Conservation (phyloP, 2,113 vertebrate genomes). For the Chlorodrepanis virens region DNA sequence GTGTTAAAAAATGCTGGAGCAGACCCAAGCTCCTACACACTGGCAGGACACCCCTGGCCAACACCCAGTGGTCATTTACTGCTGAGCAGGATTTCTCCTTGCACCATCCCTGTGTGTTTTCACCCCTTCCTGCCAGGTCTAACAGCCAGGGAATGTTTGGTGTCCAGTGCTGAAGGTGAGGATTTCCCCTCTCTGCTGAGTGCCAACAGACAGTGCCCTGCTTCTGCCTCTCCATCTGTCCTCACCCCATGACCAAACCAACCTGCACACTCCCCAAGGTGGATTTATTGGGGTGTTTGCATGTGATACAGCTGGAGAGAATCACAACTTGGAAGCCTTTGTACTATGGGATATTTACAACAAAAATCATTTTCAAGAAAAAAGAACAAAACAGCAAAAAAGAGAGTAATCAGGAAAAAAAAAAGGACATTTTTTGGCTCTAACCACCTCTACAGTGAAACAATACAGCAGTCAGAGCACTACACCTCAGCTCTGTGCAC, state of each 20-base stretch:
- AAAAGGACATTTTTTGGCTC: not conserved
- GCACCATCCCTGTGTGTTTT: not conserved
- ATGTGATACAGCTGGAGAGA: not conserved
- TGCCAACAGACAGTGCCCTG: not conserved
- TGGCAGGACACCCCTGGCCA: too few relatives aligned
- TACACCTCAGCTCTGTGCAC: not conserved
- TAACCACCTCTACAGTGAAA: not conserved
- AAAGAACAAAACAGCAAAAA: not conserved
- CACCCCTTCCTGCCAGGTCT: not conserved
- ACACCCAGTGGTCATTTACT: rapidly evolving
- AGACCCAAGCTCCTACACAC: not conserved
- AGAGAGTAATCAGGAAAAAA: not conserved
- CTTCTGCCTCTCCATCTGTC: not conserved
- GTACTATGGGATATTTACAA: not conserved
- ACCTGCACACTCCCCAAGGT: rapidly evolving
- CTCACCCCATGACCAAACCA: not conserved
- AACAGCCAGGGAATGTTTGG: not conserved
- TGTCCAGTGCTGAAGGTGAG: not conserved
- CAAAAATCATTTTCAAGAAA: not conserved
- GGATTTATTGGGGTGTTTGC: not conserved
- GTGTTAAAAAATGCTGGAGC: not conserved
- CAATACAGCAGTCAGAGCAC: not conserved
- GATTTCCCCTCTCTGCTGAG: not conserved
- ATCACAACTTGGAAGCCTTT: not conserved
- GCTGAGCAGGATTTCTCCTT: not conserved